Base-by-base conservation (phyloP, 2,888 invertebrate species). In the Drosophila phalerata region DNA sequence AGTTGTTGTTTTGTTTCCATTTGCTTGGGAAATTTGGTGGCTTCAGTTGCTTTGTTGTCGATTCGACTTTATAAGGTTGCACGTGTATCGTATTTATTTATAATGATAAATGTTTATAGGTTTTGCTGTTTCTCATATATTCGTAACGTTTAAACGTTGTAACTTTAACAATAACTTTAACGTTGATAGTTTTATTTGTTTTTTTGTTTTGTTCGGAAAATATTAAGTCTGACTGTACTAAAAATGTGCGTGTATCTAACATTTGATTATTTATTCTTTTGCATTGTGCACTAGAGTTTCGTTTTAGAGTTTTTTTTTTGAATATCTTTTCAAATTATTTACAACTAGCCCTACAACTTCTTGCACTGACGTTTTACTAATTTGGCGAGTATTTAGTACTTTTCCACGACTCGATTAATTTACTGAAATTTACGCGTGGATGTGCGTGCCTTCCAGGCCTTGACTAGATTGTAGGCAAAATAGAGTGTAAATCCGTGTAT, bases 401-500 rank as follows among this genome's bases (percentile, higher is more conserved):
- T 58, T 56, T 64, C 49, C 58, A 67, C 61, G 48, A 34, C 30
- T 61, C 53, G 19, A 34, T 25, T 49, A 28, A 57, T 76, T 79
- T 91, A 97, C 85, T 96, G 95, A 75, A 93, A 91, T 94, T 96
- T 97, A 91, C 95, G 95, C 72, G 94, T 93, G 38, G 94, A 93
- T 56, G 96, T 96, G 89, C 96, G 94, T 38, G 96, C 94, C 91
- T 95, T 96, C 98, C 98, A 98, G 63, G 97, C 97, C 73, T 94
- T 94, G 70, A 97, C 94, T 74, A 98, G 94, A 91, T 96, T 97
- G 93, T 95, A 96, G 11, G 97, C 96, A 93, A 98, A 98, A 92
- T 96, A 96, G 38, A 97, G 91, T 57, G 97, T 97, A 93, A 97
- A 97, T 76, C 95, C 94, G 92, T 98, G 98, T 56, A 98, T 96